Base-by-base conservation (phyloP, 2,888 invertebrate genomes). In the Microchrysa polita region DNA sequence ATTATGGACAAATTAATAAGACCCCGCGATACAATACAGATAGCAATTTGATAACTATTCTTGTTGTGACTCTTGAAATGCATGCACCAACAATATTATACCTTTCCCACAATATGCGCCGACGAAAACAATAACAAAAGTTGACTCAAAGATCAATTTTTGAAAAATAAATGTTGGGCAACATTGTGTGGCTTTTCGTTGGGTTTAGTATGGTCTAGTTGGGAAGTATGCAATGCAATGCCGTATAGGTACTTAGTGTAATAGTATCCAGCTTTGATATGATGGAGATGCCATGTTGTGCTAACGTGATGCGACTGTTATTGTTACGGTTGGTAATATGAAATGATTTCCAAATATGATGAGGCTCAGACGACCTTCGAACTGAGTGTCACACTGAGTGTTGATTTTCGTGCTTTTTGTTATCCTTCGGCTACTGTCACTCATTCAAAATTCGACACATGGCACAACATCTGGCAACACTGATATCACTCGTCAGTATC, bases 1-100 rank as follows among this genome's bases (percentile, higher is more conserved):
- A 67, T 67, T 55, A 69, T 57, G 69, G 22, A 69, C 69, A 69
- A 69, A 69, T 69, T 69, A 69, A 69, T 69, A 69, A 69, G 69
- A 22, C 40, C 67, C n/a, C n/a, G n/a, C 34, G 20, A 44, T 14
- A 34, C 16, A 22, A n/a, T 22, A 16, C 57, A 69, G 69, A 69
- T 69, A 69, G 40, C 55, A 69, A 55, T 69, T 55, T 34, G 69
- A 69, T 69, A 42, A 22, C 34, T n/a, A n/a, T n/a, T n/a, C n/a
- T 55, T 52, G 53, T n/a, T 27, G 23, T 27, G 67, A 22, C 52
- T n/a, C n/a, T 53, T 9, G 27, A 53, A 16, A 67, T 53, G 14
- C 27, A 67, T 53, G 14, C 27, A 10, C 48, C n/a, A 14, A 18
- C 40, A n/a, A 27, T 16, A n/a, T n/a, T n/a, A n/a, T n/a, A 27